Evolutionary conservation across 2,113 vertebrate species (phyloP), one percentile per base, ranked within the genome.

Genomic region (Lophura nycthemera): DNA sequence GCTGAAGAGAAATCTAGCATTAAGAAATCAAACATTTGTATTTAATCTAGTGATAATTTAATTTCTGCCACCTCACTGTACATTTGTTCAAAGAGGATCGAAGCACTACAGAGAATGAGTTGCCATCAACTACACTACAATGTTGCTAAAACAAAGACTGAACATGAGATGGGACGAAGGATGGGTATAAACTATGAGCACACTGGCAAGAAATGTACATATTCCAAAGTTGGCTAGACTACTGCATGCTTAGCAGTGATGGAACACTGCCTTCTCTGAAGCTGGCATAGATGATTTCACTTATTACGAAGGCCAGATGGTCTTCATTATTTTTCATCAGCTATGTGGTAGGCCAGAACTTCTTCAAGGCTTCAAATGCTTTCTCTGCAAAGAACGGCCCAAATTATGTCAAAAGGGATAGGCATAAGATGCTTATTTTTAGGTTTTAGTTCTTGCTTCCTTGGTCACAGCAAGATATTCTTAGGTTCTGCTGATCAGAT

Each of bases 271-370:
- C 72, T 83, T 95, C 82, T 80, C 75, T 83, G 60, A 88, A 89
- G 65, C 60, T 92, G 93, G 87, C 87, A 95, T 25, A 78, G 89
- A 95, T 88, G 17, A 90, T 81, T 92, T 74, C 85, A 86, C 87
- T 92, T 89, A 50, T 67, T 74, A 83, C 21, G 50, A 89, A 86
- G 56, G 43, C 85, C 96, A 95, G 78, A 95, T 96, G 93, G 82
- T 95, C 72, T 90, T 91, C 82, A 83, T 90, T 88, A 91, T 67
- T 91, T 89, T 88, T 74, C 94, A 92, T 88, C 76, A 92, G 65
- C 67, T 77, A 52, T 45, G 72, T 78, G 75, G 50, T 85, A 83
- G 93, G 67, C 60, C 87, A 92, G 84, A 96, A 89, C 72, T 86
- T 95, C 79, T 88, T 95, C 79, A 88, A 91, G 60, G 65, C 34